Conservation (phyloP, 1,140 invertebrate species). For the Drosophila repleta region DNA sequence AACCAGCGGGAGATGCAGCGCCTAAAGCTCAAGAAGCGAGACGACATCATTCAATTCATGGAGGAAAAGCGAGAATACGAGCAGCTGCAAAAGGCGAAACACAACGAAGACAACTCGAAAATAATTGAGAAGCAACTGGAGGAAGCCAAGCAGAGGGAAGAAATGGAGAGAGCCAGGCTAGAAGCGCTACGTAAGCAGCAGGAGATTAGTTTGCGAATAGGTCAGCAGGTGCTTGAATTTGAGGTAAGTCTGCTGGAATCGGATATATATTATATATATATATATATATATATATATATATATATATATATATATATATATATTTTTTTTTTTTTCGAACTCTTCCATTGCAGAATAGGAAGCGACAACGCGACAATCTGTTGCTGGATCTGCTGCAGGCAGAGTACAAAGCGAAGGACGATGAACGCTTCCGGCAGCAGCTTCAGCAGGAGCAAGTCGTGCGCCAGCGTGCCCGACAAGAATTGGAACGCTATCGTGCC, state of each 20-base stretch:
- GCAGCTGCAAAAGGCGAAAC: constrained; percentile 14
- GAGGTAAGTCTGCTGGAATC: constrained; percentile 31
- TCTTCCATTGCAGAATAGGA: constrained; percentile 33
- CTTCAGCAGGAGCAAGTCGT: constrained; percentile 52
- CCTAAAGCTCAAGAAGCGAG: constrained; percentile 37
- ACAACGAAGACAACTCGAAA: constrained; percentile 16
- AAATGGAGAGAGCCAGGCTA: constrained; percentile 19
- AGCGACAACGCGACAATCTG: constrained; percentile 49
- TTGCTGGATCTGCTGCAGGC: constrained; percentile 62
- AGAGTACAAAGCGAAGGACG: constrained; percentile 64
- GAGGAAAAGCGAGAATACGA: constrained; percentile 31
- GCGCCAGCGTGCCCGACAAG: constrained; percentile 43
- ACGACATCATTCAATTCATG: constrained; percentile 41
- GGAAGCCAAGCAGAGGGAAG: constrained; percentile 6
- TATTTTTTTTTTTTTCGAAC: not conserved
- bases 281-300: no score
- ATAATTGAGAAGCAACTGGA: constrained; percentile 23
- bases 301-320: no score
- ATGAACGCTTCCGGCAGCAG: constrained; percentile 61
- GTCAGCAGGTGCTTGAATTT: constrained; percentile 48
- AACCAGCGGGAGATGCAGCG: constrained; percentile 23
- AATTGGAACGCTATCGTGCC: constrained; percentile 49
- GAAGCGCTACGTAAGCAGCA: constrained; percentile 35
- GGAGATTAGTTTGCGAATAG: constrained; percentile 53
- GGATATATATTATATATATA: no score